Percentiles rank a stretch among this genome's conserved stretches.
Conservation (phyloP, 92 coral and sea anemone species). For the Umimayanthus kanabou region DNA sequence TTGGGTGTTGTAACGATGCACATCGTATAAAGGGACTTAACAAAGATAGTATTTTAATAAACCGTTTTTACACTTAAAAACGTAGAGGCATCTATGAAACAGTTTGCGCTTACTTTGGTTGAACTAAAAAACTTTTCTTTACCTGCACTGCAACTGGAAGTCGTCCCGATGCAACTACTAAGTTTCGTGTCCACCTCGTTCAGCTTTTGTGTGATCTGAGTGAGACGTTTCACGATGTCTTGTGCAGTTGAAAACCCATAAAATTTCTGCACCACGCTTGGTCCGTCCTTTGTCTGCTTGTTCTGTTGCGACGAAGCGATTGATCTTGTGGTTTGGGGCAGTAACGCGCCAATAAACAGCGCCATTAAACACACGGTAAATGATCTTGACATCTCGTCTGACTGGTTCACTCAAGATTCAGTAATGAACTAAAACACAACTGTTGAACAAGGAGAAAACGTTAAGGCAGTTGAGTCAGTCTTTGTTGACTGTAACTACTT, state of each 20-base stretch:
- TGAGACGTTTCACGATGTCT: not conserved
- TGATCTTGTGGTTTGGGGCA: not conserved
- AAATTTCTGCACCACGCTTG: not conserved
- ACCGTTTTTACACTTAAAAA: too few species aligned
- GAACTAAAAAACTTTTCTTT: too few species aligned
- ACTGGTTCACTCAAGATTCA: not conserved
- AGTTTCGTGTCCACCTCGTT: slow-evolving; percentile 17
- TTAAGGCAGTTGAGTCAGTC: too few species aligned
- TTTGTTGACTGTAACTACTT: too few species aligned
- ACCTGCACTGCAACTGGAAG: not conserved
- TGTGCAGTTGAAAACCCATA: not conserved
- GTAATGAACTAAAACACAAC: not conserved
- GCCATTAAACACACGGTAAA: not conserved
- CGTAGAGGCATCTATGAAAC: too few species aligned
- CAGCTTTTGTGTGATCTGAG: slow-evolving; percentile 4
- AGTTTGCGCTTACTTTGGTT: too few species aligned
- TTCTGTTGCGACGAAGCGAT: not conserved
- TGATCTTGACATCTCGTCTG: not conserved
- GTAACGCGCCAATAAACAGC: not conserved
- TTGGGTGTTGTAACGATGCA: too few species aligned
- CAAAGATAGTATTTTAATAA: too few species aligned
- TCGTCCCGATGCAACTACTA: not conserved
- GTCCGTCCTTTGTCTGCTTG: not conserved
- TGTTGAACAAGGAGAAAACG: not conserved
- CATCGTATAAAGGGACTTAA: too few species aligned